Evolutionary conservation across 2,113 vertebrate species (phyloP).

Genomic region (Labeo rohita): DNA sequence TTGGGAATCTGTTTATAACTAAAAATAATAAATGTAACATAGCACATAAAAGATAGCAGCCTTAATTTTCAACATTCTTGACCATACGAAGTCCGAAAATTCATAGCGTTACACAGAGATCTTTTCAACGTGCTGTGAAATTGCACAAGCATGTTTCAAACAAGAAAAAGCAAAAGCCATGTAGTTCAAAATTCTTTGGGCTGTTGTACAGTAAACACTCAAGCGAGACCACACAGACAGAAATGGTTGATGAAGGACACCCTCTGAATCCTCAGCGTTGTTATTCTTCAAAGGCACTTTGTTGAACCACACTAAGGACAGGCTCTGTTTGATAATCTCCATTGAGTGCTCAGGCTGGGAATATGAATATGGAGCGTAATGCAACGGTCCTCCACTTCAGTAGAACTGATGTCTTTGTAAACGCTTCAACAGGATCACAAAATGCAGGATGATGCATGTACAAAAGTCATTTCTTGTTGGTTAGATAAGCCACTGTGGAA

Average conservation of each 20-base stretch:
- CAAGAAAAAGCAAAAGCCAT: background rate
- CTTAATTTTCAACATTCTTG: constrained; percentile 35
- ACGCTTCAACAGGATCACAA: constrained; percentile 40
- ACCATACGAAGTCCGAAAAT: background rate
- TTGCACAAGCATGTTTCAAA: constrained; percentile 17
- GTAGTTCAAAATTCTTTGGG: constrained; percentile 26
- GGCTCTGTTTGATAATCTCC: constrained; percentile 6
- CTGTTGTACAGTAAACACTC: constrained; percentile 2
- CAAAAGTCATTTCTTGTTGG: background rate
- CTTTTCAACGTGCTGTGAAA: background rate
- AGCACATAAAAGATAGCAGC: constrained; percentile 34
- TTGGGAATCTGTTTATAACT: background rate
- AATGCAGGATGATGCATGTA: background rate
- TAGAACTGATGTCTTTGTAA: constrained; percentile 40
- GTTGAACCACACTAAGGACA: constrained; percentile 20
- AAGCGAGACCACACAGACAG: constrained; percentile 32
- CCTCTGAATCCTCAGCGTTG: background rate
- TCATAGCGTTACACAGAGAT: background rate
- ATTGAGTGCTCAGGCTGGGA: background rate
- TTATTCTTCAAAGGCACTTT: constrained; percentile 25
- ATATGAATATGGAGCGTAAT: background rate
- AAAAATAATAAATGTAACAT: constrained; percentile 8
- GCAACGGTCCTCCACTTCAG: background rate
- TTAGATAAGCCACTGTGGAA: background rate
- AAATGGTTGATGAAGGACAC: background rate